phyloP scores from a whole-genome alignment of 2,113 vertebrate species.

The Bothrops jararaca region DNA sequence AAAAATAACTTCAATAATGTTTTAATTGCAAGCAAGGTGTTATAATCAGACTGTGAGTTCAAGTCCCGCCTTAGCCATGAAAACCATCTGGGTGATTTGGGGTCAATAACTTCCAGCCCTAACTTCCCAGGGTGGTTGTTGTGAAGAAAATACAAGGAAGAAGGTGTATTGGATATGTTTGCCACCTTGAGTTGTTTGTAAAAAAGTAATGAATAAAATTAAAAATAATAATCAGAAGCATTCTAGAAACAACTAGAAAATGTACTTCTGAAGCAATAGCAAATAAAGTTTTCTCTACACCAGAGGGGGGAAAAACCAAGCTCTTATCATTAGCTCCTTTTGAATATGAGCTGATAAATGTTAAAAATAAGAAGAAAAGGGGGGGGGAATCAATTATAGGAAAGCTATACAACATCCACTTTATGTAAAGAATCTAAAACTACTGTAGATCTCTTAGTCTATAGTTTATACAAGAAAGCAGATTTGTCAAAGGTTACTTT shows the following conservation, averaged over 20 bases:
- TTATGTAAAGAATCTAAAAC: not conserved
- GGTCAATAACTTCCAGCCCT: not conserved
- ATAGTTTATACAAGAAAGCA: not conserved
- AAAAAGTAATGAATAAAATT: not conserved
- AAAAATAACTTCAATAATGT: not conserved
- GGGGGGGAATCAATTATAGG: not conserved
- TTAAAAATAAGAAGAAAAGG: not conserved
- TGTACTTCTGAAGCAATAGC: too few species aligned
- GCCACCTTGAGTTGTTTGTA: not conserved
- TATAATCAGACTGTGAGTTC: not conserved
- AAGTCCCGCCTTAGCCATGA: not conserved
- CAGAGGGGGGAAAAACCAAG: not conserved
- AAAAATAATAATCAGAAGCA: not conserved
- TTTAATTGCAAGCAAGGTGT: not conserved
- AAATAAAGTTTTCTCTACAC: not conserved
- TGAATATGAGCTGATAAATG: not conserved
- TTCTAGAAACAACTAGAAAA: not conserved
- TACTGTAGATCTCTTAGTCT: too few species aligned
- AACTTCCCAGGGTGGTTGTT: not conserved
- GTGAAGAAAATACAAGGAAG: not conserved
- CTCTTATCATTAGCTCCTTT: not conserved
- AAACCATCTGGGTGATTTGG: not conserved
- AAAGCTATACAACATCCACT: not conserved
- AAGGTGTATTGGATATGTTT: not conserved
- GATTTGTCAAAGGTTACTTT: not conserved